Base-by-base conservation (phyloP, 2,888 invertebrate species). In the Hipparchia semele region DNA sequence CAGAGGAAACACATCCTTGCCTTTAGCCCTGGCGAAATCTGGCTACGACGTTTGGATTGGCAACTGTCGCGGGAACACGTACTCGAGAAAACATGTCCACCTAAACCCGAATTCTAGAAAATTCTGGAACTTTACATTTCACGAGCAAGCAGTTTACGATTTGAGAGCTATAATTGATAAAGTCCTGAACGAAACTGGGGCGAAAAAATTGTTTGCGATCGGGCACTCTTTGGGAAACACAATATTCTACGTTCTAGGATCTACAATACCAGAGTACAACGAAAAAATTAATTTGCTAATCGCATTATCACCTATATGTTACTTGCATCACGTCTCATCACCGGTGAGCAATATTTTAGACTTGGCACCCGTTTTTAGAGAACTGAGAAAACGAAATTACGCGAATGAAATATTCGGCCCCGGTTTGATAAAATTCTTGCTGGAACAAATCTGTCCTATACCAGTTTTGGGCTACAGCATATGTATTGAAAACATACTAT, bases 61-160 rank as follows among this genome's bases (percentile, higher is more conserved):
- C 64, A 89, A 89, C 72, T 87, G 88, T 12, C 88, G 96, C 70
- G 97, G 97, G 5, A 96, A 95, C 79, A 90, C 86, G 4, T 96
- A 96, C 81, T 94, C 95, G 1, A 86, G 91, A 49, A 86, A 86
- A 9, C 96, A 96, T 80, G 76, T 79, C 0, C 83, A 82, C 1
- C 77, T 90, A 85, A 76, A 90, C 67, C 84, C 91, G 0, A 81
- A 87, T 64, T 71, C 79, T 0, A n/a, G 46, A 51, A 64, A 51
- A 3, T 95, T 86, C 78, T 95, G 95, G 95, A 76, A 90, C 64
- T 95, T 93, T 78, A 95, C 95, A 74, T 95, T 94, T 90, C 95
- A 97, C 82, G 96, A 97, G 81, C 95, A 96, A 84, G 97, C 96
- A 0, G 79, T 86, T 33, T 94, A 94, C 78, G 97, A 98, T 83